phyloP scores from a whole-genome alignment of 1,140 invertebrate species.

The Cotesia typhae region DNA sequence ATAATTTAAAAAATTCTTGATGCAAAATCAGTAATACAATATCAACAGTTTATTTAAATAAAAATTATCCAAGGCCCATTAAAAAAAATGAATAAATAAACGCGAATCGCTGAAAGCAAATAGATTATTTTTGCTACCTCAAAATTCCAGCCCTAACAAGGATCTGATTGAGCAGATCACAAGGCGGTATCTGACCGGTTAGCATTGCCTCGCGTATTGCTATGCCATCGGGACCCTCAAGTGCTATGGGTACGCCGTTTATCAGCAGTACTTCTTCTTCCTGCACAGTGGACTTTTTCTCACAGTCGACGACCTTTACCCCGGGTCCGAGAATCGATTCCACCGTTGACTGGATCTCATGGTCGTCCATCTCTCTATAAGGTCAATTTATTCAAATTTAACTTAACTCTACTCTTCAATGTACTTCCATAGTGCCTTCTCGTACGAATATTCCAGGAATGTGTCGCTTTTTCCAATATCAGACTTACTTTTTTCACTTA shows the following conservation, averaged over 20 bases:
- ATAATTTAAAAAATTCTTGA: too few relatives aligned
- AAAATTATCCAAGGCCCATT: too few relatives aligned
- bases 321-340: slow-evolving; percentile 80
- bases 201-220: slow-evolving; percentile 77
- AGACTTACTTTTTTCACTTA: background rate
- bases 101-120: background rate
- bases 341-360: slow-evolving; percentile 80
- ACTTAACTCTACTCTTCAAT: slow-evolving; percentile 7
- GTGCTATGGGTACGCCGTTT: slow-evolving; percentile 76
- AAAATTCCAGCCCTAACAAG: slow-evolving; percentile 74
- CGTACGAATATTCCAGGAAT: slow-evolving; percentile 43
- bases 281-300: slow-evolving; percentile 76
- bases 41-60: too few relatives aligned
- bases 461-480: too few relatives aligned
- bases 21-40: too few relatives aligned
- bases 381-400: slow-evolving; percentile 18
- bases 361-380: slow-evolving; percentile 71
- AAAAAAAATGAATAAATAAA: too few relatives aligned
- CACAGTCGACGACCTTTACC: slow-evolving; percentile 78
- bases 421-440: slow-evolving; percentile 31
- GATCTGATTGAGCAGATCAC: slow-evolving; percentile 77
- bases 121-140: slow-evolving; percentile 55
- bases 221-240: slow-evolving; percentile 75
- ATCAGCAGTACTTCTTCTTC: slow-evolving; percentile 80
- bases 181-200: slow-evolving; percentile 76